Evolutionary conservation across 2,113 vertebrate genomes (phyloP).

Genomic region (Propithecus coquereli): DNA sequence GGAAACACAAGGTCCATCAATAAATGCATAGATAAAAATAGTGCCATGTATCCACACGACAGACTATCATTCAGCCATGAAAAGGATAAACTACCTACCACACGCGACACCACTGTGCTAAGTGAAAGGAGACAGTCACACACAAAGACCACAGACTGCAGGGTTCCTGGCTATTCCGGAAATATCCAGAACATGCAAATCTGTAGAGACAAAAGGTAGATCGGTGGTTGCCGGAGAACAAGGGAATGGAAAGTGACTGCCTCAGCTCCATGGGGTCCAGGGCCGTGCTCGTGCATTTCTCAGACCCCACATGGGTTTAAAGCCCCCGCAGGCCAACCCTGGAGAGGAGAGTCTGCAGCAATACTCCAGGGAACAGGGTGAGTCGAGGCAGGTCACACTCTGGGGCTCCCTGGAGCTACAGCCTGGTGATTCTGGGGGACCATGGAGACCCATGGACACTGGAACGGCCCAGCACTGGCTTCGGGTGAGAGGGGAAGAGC

Average conservation of each 20-base stretch:
- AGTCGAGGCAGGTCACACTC: not conserved
- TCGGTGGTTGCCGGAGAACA: not conserved
- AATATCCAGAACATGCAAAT: not conserved
- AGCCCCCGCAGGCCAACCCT: not conserved
- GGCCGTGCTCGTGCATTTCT: not conserved
- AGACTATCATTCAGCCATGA: not conserved
- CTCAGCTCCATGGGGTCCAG: not conserved
- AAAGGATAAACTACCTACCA: not conserved
- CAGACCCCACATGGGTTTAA: not conserved
- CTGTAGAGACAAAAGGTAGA: fast-evolving
- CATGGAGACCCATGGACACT: not conserved
- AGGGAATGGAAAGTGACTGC: not conserved
- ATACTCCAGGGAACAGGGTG: not conserved
- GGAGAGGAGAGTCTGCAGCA: not conserved
- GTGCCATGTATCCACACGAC: fast-evolving
- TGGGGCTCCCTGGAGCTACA: not conserved
- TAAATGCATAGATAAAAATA: not conserved
- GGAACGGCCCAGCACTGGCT: not conserved
- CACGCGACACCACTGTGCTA: too few species aligned
- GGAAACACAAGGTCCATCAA: not conserved
- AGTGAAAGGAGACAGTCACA: not conserved
- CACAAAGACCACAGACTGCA: fast-evolving
- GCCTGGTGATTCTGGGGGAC: not conserved
- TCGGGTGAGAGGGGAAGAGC: not conserved
- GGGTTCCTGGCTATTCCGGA: not conserved